phyloP scores from a whole-genome alignment of 2,888 invertebrate species.

The Willowsia nigromaculata region DNA sequence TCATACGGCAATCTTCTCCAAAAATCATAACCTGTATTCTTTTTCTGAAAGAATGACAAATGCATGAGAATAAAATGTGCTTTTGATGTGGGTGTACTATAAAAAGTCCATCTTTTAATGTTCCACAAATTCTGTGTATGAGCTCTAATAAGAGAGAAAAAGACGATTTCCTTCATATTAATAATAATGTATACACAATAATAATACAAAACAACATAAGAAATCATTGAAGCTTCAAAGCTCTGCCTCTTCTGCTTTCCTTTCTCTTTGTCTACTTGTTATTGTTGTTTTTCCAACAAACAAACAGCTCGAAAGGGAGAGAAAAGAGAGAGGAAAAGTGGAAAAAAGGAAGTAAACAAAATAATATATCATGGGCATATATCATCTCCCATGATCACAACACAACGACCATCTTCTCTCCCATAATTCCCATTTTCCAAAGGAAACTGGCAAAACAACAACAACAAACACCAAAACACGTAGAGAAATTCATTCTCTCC shows the following conservation, averaged over 20 bases:
- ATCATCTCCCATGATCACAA: constrained; percentile 53
- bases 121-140: not conserved
- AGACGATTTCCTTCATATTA: not conserved
- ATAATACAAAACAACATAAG: constrained; percentile 41
- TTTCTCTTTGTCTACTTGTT: constrained; percentile 47
- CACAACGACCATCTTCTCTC: constrained; percentile 25
- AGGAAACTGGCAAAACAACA: constrained; percentile 31
- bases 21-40: not conserved
- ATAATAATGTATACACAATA: constrained; percentile 8
- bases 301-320: constrained; percentile 30
- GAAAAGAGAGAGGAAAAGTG: constrained; percentile 20
- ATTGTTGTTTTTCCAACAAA: constrained; percentile 38
- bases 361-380: constrained; percentile 66
- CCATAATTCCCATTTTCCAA: constrained; percentile 22
- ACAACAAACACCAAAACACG: constrained; percentile 41
- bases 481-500: not conserved
- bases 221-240: constrained; percentile 49
- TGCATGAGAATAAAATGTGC: not conserved
- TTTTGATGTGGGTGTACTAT: not conserved
- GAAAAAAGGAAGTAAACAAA: constrained; percentile 67
- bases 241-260: constrained; percentile 21
- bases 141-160: not conserved
- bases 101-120: not conserved
- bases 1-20: not conserved
- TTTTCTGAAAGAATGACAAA: constrained; percentile 38